Base-by-base conservation (phyloP, 2,113 vertebrate genomes). In the Perca schrenkii region DNA sequence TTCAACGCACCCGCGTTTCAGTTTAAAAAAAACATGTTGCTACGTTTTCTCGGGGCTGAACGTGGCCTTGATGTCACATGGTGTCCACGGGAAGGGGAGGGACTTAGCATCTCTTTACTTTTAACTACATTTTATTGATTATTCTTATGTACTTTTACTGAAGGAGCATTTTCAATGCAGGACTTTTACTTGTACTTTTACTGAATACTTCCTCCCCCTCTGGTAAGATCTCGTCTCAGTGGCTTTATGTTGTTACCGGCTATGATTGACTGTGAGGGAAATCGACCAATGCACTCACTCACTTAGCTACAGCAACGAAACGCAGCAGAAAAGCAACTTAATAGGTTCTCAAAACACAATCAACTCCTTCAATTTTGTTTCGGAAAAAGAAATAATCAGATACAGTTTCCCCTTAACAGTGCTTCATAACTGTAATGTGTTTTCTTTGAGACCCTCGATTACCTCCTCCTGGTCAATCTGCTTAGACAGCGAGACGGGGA, bases 341-440 rank as follows among this genome's bases (percentile, higher is more conserved):
- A 79, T 43, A 31, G 58, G 17, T 79, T 71, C n/a, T 28, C 22
- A 49, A 14, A 60, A 67, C 49, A 47, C 57, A 71, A 71, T 77
- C 60, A 50, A 8, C 65, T 19, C 28, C 56, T 75, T 34, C 63
- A 46, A 14, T 68, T 58, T 43, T 1, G 47, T 54, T 74, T 47
- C 4, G 0, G 6, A 49, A 67, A 31, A 50, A 8, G 1, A 16
- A 16, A 31, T 1, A 49, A 25, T n/a, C n/a, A 0, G 2, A 11
- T 1, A 16, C 49, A 7, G 7, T 58, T 75, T 77, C 63, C 74
- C 74, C 16, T 2, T 4, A 46, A 28, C 53, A 53, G 5, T 34
- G 10, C 34, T 34, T 82, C 65, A 76, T 25, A 70, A 8, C 73
- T 46, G 31, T 8, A 22, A 58, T 49, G 52, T 36, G 34, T 68